A percentile compares a stretch with the other conserved stretches of the same genome.
Evolutionary conservation across 2,113 vertebrate genomes (phyloP).

Genomic region (Camelus dromedarius): DNA sequence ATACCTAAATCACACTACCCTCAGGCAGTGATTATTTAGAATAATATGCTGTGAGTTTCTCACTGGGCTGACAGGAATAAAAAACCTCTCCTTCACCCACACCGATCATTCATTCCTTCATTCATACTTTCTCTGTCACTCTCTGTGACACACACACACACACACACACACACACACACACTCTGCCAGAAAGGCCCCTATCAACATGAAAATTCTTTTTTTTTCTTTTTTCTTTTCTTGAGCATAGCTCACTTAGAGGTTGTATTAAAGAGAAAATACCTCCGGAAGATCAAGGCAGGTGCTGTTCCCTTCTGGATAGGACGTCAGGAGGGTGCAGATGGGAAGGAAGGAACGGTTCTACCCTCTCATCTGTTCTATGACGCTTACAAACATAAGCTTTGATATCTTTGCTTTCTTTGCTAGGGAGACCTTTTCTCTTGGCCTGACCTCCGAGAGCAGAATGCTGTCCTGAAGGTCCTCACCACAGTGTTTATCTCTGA

Average conservation of each 20-base stretch:
- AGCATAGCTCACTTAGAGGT: not conserved
- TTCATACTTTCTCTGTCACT: not conserved
- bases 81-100: not conserved
- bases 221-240: not conserved
- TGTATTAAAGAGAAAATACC: not conserved
- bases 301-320: not conserved
- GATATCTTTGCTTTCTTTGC: not conserved
- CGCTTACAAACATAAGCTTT: not conserved
- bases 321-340: not conserved
- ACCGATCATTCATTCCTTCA: not conserved
- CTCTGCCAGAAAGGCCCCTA: not conserved
- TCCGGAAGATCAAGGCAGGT: not conserved
- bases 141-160: not conserved
- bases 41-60: not conserved
- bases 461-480: not conserved
- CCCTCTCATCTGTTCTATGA: not conserved
- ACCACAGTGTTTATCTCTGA: not conserved
- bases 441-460: not conserved
- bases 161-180: not conserved
- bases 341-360: not conserved
- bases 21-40: not conserved
- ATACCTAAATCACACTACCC: not conserved
- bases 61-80: not conserved
- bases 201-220: not conserved
- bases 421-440: not conserved